Percentiles rank a stretch among this genome's conserved stretches.
phyloP scores from a whole-genome alignment of 2,113 vertebrate genomes.

The Apaloderma vittatum region DNA sequence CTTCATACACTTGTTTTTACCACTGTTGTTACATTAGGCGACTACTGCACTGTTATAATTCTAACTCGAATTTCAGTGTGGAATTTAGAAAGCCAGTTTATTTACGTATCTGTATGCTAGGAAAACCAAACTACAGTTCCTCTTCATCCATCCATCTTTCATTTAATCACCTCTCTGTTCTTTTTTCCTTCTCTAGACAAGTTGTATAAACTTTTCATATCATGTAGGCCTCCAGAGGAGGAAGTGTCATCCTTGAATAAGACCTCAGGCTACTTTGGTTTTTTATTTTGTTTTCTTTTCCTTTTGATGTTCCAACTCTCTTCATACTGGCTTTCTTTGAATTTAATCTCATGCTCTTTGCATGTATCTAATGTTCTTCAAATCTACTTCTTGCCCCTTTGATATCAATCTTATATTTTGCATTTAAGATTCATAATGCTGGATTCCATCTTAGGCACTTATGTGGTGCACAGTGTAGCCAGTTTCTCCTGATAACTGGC shows the following conservation, averaged over 20 bases:
- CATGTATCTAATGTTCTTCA: not conserved
- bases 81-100: not conserved
- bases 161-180: not conserved
- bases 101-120: not conserved
- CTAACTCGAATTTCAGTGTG: not conserved
- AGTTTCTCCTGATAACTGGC: not conserved
- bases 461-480: accelerated
- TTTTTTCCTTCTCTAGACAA: not conserved
- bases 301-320: not conserved
- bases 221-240: not conserved
- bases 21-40: not conserved
- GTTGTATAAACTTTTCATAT: not conserved
- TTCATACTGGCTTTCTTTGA: not conserved
- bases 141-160: not conserved
- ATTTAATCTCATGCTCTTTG: not conserved
- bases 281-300: not conserved
- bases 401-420: not conserved
- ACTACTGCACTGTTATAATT: not conserved
- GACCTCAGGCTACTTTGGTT: not conserved
- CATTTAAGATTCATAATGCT: not conserved
- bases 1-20: not conserved
- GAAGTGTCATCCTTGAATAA: not conserved
- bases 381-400: not conserved
- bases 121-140: not conserved
- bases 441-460: not conserved